A percentile compares a stretch with the other conserved stretches of the same genome.
Evolutionary conservation across 2,113 vertebrate genomes (phyloP).

Genomic region (Oenanthe oenanthe): DNA sequence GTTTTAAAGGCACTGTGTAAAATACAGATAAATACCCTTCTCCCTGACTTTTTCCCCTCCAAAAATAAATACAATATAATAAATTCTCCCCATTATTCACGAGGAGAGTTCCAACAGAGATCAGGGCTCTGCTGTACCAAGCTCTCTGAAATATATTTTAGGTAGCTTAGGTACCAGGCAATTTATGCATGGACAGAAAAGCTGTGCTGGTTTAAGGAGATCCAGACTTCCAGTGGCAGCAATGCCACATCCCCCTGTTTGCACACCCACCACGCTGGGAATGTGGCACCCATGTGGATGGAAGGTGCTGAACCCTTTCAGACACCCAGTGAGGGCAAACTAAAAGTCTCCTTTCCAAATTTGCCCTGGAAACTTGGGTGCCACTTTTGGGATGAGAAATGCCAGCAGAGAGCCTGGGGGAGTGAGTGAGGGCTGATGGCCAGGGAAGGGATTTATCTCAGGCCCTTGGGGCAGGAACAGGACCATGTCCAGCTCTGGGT

Average conservation of each 20-base stretch:
- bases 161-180: slow-evolving; percentile 28
- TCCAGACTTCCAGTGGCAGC: neutral
- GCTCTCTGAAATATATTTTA: slow-evolving; percentile 29
- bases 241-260: neutral
- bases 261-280: neutral
- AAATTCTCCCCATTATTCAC: neutral
- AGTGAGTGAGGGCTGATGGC: neutral
- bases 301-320: neutral
- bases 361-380: neutral
- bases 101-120: neutral
- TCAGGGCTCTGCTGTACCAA: neutral
- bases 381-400: neutral
- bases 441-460: neutral
- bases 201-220: neutral
- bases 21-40: neutral
- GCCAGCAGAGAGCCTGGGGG: neutral
- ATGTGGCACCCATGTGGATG: fast-evolving
- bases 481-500: neutral
- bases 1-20: neutral
- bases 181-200: slow-evolving; percentile 9
- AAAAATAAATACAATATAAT: neutral
- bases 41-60: neutral
- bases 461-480: neutral
- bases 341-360: neutral
- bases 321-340: neutral